Percentiles rank a stretch among this genome's conserved stretches.
phyloP scores from a whole-genome alignment of 2,888 invertebrate species.

The Sesamia inferens region DNA sequence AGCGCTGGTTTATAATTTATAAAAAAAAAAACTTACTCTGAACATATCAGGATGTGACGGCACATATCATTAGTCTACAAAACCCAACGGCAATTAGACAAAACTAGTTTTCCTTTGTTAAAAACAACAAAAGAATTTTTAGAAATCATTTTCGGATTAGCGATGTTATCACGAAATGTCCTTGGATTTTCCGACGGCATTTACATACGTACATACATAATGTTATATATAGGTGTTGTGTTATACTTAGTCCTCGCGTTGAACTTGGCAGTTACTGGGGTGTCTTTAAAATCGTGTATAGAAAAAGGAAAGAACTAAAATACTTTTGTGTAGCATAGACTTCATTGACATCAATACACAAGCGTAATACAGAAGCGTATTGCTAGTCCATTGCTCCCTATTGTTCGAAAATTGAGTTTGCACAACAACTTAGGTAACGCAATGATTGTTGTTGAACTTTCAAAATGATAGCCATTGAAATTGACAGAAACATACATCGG shows the following conservation, averaged over 20 bases:
- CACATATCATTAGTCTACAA: neutral
- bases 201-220: neutral
- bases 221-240: neutral
- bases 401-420: too few species aligned
- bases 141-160: constrained; percentile 43
- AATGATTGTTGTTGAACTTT: too few species aligned
- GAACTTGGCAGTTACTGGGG: neutral
- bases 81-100: constrained; percentile 17
- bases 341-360: too few species aligned
- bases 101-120: constrained; percentile 33
- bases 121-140: constrained; percentile 49
- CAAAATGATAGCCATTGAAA: too few species aligned
- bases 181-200: constrained; percentile 31
- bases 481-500: too few species aligned
- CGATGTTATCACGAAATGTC: constrained; percentile 49
- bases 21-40: neutral
- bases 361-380: too few species aligned
- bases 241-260: neutral
- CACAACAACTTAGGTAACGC: too few species aligned
- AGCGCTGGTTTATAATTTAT: too few species aligned
- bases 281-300: neutral
- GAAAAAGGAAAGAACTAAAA: too few species aligned
- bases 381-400: too few species aligned
- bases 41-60: neutral
- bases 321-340: too few species aligned